Percentiles rank a stretch among this genome's conserved stretches.
These are phyloP conservation scores for Microhierax caerulescens DNA, from an alignment of 2,797 vertebrate species.

Conservation along the genomic window DNA sequence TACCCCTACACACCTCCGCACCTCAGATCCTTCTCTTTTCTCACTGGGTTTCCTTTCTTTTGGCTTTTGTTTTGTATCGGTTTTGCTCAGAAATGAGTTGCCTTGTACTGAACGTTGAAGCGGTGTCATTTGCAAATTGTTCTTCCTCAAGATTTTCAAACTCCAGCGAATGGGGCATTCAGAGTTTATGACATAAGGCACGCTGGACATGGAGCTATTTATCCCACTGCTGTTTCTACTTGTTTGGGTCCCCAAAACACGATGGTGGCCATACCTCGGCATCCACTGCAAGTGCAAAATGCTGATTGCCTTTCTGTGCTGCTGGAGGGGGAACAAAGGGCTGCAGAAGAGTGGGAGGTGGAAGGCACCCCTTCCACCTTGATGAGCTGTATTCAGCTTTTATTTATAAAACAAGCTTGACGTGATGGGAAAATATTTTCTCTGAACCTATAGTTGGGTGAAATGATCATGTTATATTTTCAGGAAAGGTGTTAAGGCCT, in stretches of 20 bases:
- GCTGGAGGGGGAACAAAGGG: constrained; percentile 6
- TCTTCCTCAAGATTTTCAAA: neutral
- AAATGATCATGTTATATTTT: fast-evolving
- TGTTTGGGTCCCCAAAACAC: neutral
- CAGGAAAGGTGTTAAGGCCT: neutral
- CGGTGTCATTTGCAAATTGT: neutral
- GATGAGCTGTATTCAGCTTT: fast-evolving
- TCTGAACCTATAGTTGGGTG: fast-evolving
- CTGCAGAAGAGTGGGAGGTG: neutral
- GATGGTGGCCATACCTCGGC: neutral
- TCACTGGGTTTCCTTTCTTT: neutral
- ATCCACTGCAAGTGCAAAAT: fast-evolving
- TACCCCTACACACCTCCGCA: neutral
- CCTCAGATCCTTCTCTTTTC: neutral
- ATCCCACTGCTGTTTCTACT: neutral
- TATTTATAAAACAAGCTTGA: neutral
- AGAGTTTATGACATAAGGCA: neutral
- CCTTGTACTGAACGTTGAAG: neutral
- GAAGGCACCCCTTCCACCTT: neutral
- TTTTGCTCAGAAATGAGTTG: neutral
- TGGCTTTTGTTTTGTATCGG: neutral
- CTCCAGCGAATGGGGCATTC: fast-evolving
- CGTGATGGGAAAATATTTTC: neutral
- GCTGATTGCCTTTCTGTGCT: neutral
- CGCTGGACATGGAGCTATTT: fast-evolving